Evolutionary conservation across 2,888 invertebrate genomes (phyloP).

Genomic region (Leucophenga maculata): DNA sequence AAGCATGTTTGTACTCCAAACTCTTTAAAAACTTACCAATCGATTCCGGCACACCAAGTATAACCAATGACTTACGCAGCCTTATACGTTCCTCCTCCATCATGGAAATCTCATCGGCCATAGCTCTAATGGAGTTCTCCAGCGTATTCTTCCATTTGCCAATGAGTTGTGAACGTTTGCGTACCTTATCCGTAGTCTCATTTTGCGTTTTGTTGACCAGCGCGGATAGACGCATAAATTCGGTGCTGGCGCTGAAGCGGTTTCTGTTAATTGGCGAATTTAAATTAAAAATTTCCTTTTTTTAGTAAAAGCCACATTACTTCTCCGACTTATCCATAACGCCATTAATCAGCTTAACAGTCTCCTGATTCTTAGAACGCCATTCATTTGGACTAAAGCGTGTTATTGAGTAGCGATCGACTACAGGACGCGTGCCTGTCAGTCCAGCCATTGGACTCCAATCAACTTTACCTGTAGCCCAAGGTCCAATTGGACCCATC

Average conservation of each 20-base stretch:
- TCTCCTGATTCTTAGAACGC: constrained; percentile 76
- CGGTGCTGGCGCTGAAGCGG: constrained; percentile 78
- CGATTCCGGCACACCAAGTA: constrained; percentile 81
- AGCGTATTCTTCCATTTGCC: constrained; percentile 84
- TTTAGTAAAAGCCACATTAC: constrained; percentile 44
- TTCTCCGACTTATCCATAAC: constrained; percentile 75
- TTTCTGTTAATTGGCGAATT: constrained; percentile 61
- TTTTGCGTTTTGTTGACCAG: constrained; percentile 80
- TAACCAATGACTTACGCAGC: constrained; percentile 79
- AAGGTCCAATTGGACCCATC: constrained; percentile 77
- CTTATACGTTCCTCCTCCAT: constrained; percentile 80
- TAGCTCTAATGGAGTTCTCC: constrained; percentile 79
- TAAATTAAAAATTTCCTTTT: neutral
- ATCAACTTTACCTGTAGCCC: constrained; percentile 82
- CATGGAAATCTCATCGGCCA: constrained; percentile 80
- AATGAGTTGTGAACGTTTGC: constrained; percentile 79
- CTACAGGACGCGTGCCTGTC: constrained; percentile 83
- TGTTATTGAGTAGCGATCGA: constrained; percentile 83
- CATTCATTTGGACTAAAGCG: constrained; percentile 83
- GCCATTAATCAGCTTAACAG: constrained; percentile 72
- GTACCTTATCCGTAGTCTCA: constrained; percentile 79
- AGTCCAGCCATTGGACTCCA: constrained; percentile 81
- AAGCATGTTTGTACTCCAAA: no score
- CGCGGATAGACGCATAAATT: constrained; percentile 78
- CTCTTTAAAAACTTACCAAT: constrained; percentile 75